phyloP scores from a whole-genome alignment of 2,113 vertebrate genomes.

The Psittacula cyanocephala region DNA sequence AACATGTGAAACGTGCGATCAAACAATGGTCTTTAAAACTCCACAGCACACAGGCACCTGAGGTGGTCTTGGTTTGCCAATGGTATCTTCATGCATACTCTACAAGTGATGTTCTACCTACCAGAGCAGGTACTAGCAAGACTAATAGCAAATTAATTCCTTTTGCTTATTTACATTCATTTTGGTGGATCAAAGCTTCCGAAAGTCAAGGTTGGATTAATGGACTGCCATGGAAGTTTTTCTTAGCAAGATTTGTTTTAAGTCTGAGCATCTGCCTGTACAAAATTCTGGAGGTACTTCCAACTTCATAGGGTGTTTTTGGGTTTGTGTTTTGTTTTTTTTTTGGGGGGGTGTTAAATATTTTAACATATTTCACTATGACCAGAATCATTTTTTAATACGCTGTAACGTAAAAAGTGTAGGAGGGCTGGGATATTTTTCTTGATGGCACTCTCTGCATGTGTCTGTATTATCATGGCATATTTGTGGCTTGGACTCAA shows the following conservation, averaged over 20 bases:
- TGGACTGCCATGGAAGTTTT: background rate
- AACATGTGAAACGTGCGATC: background rate
- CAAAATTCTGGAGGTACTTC: background rate
- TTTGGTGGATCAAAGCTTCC: background rate
- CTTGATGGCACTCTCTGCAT: conserved; percentile 43
- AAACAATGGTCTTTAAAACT: background rate
- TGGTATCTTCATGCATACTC: background rate
- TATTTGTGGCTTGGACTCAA: conserved; percentile 65
- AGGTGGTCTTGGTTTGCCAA: background rate
- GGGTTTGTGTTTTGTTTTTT: background rate
- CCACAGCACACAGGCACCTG: background rate
- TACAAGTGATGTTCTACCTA: background rate
- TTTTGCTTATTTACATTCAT: background rate
- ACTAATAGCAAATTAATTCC: background rate
- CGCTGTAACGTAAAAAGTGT: conserved; percentile 54
- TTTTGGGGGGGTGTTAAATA: background rate
- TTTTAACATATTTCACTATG: conserved; percentile 22
- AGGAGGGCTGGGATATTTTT: conserved; percentile 57
- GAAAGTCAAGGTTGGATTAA: background rate
- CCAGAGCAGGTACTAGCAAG: background rate
- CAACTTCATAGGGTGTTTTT: background rate
- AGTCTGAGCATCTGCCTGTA: background rate
- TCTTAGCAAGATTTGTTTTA: background rate
- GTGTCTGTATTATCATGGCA: conserved; percentile 50
- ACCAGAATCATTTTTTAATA: conserved; percentile 58